Evolutionary conservation across 2,888 invertebrate species (phyloP).

Genomic region (Omphaloscelis lunosa): DNA sequence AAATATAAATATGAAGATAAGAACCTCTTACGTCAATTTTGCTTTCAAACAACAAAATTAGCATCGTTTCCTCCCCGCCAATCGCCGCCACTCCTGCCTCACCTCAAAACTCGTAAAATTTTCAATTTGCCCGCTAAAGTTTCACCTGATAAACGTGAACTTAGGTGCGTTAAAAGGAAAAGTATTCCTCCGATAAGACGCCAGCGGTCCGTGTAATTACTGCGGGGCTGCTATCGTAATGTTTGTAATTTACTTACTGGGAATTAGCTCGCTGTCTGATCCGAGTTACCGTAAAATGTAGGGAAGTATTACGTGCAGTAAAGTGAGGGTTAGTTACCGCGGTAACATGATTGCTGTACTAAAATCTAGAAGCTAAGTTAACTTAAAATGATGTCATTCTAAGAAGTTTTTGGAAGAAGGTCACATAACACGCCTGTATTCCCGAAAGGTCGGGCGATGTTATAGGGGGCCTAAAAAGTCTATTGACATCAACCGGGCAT

Average conservation of each 20-base stretch:
- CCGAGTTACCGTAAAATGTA: conserved; percentile 36
- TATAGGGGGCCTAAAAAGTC: too few species aligned
- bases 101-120: conserved; percentile 83
- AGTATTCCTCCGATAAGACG: conserved; percentile 81
- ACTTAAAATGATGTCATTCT: neutral
- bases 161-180: conserved; percentile 82
- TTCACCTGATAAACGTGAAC: conserved; percentile 89
- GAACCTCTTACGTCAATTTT: neutral
- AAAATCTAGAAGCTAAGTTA: neutral
- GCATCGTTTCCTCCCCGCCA: conserved; percentile 6
- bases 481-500: too few species aligned
- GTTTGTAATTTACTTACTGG: conserved; percentile 72
- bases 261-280: conserved; percentile 61
- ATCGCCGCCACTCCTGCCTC: conserved; percentile 53
- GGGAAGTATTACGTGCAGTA: conserved; percentile 41
- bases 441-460: too few species aligned
- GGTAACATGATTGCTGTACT: neutral
- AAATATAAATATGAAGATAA: neutral
- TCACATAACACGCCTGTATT: too few species aligned
- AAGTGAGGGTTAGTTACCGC: neutral
- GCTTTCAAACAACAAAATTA: neutral
- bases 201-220: conserved; percentile 77
- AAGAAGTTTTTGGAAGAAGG: neutral
- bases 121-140: conserved; percentile 88
- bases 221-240: conserved; percentile 75